A percentile compares a stretch with the other conserved stretches of the same genome.
Evolutionary conservation across 2,113 vertebrate species (phyloP).

Genomic region (Hiodon alosoides): DNA sequence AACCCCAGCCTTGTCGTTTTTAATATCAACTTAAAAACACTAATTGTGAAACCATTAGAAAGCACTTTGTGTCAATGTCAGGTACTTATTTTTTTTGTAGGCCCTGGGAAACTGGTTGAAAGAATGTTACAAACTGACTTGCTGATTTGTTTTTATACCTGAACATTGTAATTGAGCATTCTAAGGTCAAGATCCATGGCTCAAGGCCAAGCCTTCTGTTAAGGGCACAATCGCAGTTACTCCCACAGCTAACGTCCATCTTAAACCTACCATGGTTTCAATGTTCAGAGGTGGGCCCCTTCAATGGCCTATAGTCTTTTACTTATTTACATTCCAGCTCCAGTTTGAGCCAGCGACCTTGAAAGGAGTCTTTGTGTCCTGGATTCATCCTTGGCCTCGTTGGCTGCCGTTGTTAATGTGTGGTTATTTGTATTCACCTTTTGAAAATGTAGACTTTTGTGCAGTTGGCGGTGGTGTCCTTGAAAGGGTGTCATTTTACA

Average conservation of each 20-base stretch:
- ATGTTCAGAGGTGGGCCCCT: not conserved
- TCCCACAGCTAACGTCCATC: not conserved
- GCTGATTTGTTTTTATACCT: no score
- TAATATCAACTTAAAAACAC: no score
- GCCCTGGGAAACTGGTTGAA: no score
- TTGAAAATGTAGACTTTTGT: not conserved
- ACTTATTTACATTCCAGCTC: not conserved
- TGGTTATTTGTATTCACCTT: not conserved
- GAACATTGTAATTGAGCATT: no score
- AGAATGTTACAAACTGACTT: no score
- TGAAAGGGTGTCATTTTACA: not conserved
- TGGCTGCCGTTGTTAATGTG: slow-evolving; percentile 1
- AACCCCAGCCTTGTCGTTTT: no score
- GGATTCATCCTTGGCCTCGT: not conserved
- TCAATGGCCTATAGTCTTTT: not conserved
- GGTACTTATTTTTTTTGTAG: no score
- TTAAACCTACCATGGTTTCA: not conserved
- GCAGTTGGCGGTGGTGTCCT: not conserved
- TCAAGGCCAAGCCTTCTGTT: not conserved
- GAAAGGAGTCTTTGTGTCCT: not conserved
- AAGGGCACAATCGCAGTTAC: not conserved
- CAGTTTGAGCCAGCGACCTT: not conserved
- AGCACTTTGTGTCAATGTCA: no score
- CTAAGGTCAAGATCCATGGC: not conserved
- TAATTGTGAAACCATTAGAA: no score